phyloP scores from a whole-genome alignment of 2,797 vertebrate species.

The Momotus momota region DNA sequence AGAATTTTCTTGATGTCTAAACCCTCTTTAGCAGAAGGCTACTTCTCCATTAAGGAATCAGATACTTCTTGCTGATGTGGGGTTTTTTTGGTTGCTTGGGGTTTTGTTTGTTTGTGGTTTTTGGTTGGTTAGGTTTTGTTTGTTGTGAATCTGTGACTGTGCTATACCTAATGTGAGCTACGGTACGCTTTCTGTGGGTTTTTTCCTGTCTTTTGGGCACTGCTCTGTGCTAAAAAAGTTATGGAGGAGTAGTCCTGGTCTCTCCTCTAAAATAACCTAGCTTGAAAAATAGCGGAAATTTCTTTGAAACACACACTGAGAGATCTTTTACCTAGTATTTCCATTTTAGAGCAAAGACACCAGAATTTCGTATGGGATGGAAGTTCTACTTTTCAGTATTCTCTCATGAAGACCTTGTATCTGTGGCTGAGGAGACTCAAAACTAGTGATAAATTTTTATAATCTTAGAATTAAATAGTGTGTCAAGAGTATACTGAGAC shows the following conservation, averaged over 20 bases:
- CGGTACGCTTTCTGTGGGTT: too few relatives aligned
- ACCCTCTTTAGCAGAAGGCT: neutral
- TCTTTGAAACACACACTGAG: neutral
- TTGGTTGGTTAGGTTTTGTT: neutral
- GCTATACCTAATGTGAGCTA: neutral
- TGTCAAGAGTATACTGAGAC: neutral
- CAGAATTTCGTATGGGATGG: neutral
- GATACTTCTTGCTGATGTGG: neutral
- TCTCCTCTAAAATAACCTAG: neutral
- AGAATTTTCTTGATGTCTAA: neutral
- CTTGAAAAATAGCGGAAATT: neutral
- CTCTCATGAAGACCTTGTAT: neutral
- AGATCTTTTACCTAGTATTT: neutral
- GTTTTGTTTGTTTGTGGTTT: neutral
- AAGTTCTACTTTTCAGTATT: neutral
- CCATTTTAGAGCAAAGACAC: neutral
- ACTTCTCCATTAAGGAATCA: neutral
- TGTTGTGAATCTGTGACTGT: rapidly evolving
- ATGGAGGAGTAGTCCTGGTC: neutral
- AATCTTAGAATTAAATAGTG: neutral
- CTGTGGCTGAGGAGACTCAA: neutral
- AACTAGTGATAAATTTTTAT: neutral
- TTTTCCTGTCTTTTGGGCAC: neutral
- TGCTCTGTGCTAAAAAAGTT: rapidly evolving
- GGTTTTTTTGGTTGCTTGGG: neutral